Conservation (phyloP, 2,888 invertebrate species). For the Ochropacha duplaris region DNA sequence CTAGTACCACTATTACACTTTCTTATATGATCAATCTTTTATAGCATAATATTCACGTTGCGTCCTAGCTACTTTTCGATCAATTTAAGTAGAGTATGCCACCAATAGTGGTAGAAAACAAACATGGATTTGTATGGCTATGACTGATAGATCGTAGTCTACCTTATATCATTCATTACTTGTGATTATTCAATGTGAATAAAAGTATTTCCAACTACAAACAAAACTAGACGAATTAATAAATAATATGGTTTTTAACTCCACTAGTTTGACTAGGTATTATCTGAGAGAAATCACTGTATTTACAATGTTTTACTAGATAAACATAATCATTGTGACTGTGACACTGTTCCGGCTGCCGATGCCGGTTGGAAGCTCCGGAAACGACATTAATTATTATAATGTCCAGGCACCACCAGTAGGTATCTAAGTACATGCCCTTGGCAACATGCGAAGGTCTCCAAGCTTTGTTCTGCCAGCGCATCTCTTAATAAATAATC, state of each 20-base stretch:
- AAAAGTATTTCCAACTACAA: neutral
- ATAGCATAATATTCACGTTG: too few species aligned
- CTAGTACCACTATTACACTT: too few species aligned
- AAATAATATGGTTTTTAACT: slow-evolving; percentile 9
- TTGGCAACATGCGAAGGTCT: slow-evolving; percentile 46
- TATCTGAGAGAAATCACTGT: slow-evolving; percentile 5
- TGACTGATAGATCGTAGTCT: too few species aligned
- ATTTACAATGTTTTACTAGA: neutral
- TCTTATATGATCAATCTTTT: too few species aligned
- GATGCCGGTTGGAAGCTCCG: slow-evolving; percentile 31
- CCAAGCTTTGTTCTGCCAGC: slow-evolving; percentile 39
- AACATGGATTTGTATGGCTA: too few species aligned
- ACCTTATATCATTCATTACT: too few species aligned
- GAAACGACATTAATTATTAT: slow-evolving; percentile 57
- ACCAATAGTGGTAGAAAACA: too few species aligned
- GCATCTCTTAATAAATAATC: slow-evolving; percentile 43
- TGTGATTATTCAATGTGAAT: too few species aligned
- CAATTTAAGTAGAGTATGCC: too few species aligned
- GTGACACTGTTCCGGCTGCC: slow-evolving; percentile 6
- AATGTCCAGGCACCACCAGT: slow-evolving; percentile 20
- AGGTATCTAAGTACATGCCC: slow-evolving; percentile 30
- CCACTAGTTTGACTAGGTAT: neutral
- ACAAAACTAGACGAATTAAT: neutral
- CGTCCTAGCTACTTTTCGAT: too few species aligned
- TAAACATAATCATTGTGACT: slow-evolving; percentile 12